A percentile compares a stretch with the other conserved stretches of the same genome.
These are phyloP conservation scores for Pectinophora gossypiella DNA, from an alignment of 1,140 invertebrate genomes.

Conservation along the genomic window DNA sequence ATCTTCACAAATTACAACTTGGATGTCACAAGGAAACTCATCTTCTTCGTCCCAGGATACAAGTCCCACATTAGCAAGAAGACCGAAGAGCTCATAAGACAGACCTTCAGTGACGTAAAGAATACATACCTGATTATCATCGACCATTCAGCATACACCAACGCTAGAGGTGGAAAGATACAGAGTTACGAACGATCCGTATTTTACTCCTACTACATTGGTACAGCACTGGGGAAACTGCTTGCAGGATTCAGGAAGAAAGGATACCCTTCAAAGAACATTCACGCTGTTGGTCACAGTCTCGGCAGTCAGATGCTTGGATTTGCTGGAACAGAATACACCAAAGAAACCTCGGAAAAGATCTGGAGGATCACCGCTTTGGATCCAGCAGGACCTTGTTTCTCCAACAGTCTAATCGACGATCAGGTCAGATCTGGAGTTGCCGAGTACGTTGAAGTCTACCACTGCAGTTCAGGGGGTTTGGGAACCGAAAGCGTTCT, in stretches of 20 bases:
- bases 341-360: constrained; percentile 38
- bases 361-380: constrained; percentile 73
- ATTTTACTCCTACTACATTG: constrained; percentile 39
- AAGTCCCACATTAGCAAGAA: constrained; percentile 51
- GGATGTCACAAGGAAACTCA: constrained; percentile 41
- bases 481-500: constrained; percentile 74
- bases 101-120: constrained; percentile 47
- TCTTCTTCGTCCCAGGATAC: constrained; percentile 60
- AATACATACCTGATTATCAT: constrained; percentile 57
- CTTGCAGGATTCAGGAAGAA: constrained; percentile 30
- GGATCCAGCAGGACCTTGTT: constrained; percentile 81
- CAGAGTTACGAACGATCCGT: constrained; percentile 58
- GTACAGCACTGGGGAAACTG: constrained; percentile 43
- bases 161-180: constrained; percentile 33
- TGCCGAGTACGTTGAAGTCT: constrained; percentile 77
- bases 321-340: constrained; percentile 50
- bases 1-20: constrained; percentile 42
- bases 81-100: constrained; percentile 45
- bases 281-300: constrained; percentile 72
- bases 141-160: constrained; percentile 59
- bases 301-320: constrained; percentile 72
- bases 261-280: constrained; percentile 50
- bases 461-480: constrained; percentile 76
- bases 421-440: constrained; percentile 72
- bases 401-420: constrained; percentile 62